Evolutionary conservation across 1,140 invertebrate species (phyloP).

Genomic region (Drosophila mayri): DNA sequence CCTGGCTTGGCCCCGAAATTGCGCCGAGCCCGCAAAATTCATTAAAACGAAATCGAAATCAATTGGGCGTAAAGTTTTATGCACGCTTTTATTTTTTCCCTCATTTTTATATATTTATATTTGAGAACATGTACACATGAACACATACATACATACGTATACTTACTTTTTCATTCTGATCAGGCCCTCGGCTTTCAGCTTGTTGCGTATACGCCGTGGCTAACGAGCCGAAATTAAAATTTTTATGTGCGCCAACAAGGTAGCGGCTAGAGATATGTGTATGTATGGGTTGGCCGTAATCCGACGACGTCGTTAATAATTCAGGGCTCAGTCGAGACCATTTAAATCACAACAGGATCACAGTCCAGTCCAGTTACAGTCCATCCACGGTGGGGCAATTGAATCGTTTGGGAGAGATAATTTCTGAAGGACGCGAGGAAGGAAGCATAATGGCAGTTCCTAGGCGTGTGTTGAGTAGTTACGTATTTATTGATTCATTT

Average conservation of each 20-base stretch:
- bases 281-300: constrained; percentile 11
- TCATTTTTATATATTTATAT: neutral
- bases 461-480: neutral
- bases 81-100: constrained; percentile 18
- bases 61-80: constrained; percentile 66
- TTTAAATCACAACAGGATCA: constrained; percentile 59
- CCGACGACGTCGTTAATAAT: constrained; percentile 55
- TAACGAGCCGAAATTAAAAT: constrained; percentile 65
- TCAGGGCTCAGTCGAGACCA: constrained; percentile 53
- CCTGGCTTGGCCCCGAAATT: constrained; percentile 34
- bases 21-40: constrained; percentile 55
- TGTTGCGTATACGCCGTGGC: constrained; percentile 54
- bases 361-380: constrained; percentile 52
- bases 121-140: neutral
- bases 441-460: neutral
- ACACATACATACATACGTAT: neutral
- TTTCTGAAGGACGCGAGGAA: neutral
- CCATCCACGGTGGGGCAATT: neutral
- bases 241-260: constrained; percentile 44
- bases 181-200: neutral
- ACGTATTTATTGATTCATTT: neutral
- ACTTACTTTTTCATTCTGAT: neutral
- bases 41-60: constrained; percentile 70
- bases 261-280: neutral
- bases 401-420: neutral